phyloP scores from a whole-genome alignment of 2,888 invertebrate species.

The Tetramorium bicarinatum region DNA sequence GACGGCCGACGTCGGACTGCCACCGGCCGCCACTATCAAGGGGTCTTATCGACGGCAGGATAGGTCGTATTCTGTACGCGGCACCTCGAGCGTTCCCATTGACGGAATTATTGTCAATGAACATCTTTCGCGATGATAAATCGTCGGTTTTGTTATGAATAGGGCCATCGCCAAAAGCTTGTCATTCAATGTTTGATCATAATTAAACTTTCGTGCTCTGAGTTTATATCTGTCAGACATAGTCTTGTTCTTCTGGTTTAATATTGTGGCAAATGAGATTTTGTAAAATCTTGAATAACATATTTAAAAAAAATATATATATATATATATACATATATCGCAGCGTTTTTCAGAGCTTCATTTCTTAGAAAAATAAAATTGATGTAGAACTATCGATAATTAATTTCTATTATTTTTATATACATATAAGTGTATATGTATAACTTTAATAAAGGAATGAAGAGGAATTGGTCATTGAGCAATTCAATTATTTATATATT shows the following conservation, averaged over 20 bases:
- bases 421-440: no score
- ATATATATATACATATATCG: no score
- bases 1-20: constrained; percentile 76
- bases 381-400: neutral
- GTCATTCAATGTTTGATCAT: neutral
- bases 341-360: neutral
- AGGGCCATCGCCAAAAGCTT: neutral
- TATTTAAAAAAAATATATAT: neutral
- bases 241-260: neutral
- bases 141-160: neutral
- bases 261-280: neutral
- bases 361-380: neutral
- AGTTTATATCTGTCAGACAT: neutral
- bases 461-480: no score
- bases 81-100: neutral
- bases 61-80: constrained; percentile 59
- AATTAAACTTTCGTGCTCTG: neutral
- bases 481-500: neutral
- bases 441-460: no score
- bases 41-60: constrained; percentile 75
- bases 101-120: constrained; percentile 55
- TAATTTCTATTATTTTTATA: neutral
- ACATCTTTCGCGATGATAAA: constrained; percentile 46
- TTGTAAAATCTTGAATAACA: neutral
- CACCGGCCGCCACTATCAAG: constrained; percentile 69